A percentile compares a stretch with the other conserved stretches of the same genome.
Conservation (phyloP, 1,140 invertebrate genomes). For the Asbolus verrucosus region DNA sequence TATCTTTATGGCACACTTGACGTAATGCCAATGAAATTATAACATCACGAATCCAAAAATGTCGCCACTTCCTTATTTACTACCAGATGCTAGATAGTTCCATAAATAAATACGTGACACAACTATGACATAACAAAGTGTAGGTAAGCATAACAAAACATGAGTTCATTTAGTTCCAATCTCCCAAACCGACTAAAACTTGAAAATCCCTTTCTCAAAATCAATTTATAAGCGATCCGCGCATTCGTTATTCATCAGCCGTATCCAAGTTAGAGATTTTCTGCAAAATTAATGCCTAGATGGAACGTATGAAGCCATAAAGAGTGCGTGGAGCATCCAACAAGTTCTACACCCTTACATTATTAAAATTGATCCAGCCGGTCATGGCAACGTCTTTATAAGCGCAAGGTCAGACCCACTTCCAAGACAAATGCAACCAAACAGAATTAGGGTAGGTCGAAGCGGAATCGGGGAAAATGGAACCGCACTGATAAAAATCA, state of each 20-base stretch:
- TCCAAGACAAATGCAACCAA: not conserved
- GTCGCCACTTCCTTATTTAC: constrained; percentile 7
- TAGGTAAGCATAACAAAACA: constrained; percentile 19
- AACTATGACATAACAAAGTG: constrained; percentile 27
- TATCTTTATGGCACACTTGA: constrained; percentile 10
- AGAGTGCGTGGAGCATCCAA: not conserved
- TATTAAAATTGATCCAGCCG: constrained; percentile 9
- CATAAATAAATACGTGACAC: constrained; percentile 23
- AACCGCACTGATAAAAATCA: not conserved
- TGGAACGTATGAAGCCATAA: constrained; percentile 17
- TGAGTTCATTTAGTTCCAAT: not conserved
- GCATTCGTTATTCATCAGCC: not conserved
- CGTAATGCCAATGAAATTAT: constrained; percentile 8
- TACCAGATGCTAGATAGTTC: not conserved
- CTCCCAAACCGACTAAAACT: not conserved
- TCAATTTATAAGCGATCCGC: constrained; percentile 15
- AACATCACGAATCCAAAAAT: constrained; percentile 11
- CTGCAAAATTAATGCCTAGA: constrained; percentile 22
- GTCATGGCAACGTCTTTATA: not conserved
- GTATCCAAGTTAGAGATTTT: not conserved
- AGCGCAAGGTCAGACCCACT: not conserved
- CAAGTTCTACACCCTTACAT: constrained; percentile 1
- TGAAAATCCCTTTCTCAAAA: constrained; percentile 12
- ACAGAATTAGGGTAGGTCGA: constrained; percentile 12
- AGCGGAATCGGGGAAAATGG: not conserved